Conservation (phyloP, 2,113 vertebrate genomes). For the Rattus norvegicus region DNA sequence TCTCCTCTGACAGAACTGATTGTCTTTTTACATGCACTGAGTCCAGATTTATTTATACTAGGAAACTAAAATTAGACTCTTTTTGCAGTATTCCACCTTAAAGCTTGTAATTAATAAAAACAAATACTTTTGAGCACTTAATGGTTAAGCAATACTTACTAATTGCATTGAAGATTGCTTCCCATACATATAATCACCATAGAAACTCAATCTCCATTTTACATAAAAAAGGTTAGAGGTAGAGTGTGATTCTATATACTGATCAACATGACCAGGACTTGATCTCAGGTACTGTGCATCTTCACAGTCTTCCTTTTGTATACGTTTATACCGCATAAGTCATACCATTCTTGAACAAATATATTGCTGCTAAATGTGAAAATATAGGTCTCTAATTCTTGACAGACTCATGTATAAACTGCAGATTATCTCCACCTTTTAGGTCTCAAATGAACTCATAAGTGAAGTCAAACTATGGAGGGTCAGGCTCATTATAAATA, state of each 20-base stretch:
- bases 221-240: neutral
- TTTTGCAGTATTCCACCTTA: neutral
- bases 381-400: neutral
- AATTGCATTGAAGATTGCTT: neutral
- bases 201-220: neutral
- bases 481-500: neutral
- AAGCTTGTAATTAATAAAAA: neutral
- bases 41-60: neutral
- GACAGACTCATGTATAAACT: neutral
- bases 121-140: neutral
- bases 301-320: neutral
- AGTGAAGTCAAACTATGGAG: neutral
- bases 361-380: neutral
- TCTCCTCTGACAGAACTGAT: neutral
- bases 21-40: neutral
- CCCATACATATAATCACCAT: neutral
- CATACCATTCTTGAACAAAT: neutral
- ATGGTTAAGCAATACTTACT: neutral
- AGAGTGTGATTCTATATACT: rapidly evolving
- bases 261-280: neutral
- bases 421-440: neutral
- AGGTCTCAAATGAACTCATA: neutral
- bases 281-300: neutral
- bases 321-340: neutral
- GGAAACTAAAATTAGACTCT: neutral